Evolutionary conservation across 2,113 vertebrate genomes (phyloP).

Genomic region (Propithecus coquereli): DNA sequence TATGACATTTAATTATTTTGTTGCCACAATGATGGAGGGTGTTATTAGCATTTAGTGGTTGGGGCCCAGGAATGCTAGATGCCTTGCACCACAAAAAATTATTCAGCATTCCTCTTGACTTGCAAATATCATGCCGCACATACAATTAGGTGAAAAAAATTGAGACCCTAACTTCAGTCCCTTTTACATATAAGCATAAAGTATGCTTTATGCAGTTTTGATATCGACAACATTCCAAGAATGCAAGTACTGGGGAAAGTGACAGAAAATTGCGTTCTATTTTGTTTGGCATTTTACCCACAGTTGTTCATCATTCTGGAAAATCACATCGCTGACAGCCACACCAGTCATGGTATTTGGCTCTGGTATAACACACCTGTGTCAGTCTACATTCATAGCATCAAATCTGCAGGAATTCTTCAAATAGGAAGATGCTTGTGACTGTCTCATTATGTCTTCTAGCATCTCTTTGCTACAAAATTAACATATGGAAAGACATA

Average conservation of each 20-base stretch:
- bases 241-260: neutral
- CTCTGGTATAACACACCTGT: neutral
- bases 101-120: slow-evolving; percentile 2
- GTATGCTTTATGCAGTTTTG: neutral
- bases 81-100: neutral
- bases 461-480: neutral
- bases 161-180: neutral
- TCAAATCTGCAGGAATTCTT: slow-evolving; percentile 3
- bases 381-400: neutral
- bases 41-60: neutral
- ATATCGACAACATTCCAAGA: neutral
- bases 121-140: neutral
- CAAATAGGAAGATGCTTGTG: neutral
- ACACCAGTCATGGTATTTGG: neutral
- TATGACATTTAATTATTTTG: neutral
- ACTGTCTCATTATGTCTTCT: neutral
- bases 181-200: neutral
- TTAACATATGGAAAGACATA: neutral
- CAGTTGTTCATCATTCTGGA: neutral
- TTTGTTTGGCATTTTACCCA: slow-evolving; percentile 10
- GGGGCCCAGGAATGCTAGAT: neutral
- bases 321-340: neutral
- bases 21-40: neutral
- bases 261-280: neutral
- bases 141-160: neutral